Conservation (phyloP, 2,113 vertebrate genomes). For the Microcebus ravelobensis region DNA sequence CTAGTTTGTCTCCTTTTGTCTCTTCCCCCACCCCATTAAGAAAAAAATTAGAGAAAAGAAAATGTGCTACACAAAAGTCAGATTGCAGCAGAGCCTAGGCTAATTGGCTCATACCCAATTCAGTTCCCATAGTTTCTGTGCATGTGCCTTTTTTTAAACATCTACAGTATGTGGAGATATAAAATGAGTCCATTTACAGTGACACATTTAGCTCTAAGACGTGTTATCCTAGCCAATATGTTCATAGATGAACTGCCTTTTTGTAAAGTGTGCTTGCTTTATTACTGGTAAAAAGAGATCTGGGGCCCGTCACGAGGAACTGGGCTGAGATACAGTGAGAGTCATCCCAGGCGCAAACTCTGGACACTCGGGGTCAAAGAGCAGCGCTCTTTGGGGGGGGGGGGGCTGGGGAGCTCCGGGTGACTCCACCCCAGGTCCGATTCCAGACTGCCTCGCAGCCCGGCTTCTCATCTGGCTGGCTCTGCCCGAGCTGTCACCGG, state of each 20-base stretch:
- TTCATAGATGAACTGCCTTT: constrained; percentile 51
- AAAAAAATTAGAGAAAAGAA: neutral
- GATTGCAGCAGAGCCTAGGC: neutral
- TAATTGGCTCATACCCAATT: neutral
- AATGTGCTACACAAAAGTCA: neutral
- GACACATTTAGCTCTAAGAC: constrained; percentile 68
- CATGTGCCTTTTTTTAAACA: constrained; percentile 41
- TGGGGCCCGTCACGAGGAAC: neutral
- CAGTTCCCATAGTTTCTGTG: constrained; percentile 42
- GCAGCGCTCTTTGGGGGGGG: no score
- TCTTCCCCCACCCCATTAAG: neutral
- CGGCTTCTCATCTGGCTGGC: neutral
- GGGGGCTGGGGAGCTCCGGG: neutral
- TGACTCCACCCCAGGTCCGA: neutral
- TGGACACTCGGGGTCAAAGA: constrained; percentile 2
- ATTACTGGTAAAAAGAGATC: constrained; percentile 40
- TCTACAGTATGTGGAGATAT: constrained; percentile 47
- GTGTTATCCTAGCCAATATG: constrained; percentile 58
- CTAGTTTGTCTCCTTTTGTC: neutral
- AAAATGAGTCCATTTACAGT: constrained; percentile 72
- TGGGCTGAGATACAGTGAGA: neutral
- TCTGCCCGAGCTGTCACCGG: neutral
- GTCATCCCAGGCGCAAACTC: neutral
- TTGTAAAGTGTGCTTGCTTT: constrained; percentile 53
- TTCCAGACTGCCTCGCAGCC: neutral